Evolutionary conservation across 2,113 vertebrate species (phyloP).

Genomic region (Pandion haliaetus): DNA sequence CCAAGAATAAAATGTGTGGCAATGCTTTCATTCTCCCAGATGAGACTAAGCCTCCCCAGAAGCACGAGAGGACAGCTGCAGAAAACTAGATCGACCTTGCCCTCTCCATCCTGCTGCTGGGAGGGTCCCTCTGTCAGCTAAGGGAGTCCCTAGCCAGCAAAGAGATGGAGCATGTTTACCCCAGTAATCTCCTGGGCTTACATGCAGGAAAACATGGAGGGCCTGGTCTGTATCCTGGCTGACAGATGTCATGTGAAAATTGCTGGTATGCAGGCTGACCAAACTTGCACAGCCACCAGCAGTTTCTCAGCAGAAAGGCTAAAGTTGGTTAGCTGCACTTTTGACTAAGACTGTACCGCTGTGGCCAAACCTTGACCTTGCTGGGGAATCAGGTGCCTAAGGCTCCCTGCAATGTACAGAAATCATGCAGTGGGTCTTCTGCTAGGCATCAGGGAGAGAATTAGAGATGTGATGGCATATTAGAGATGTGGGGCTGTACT

Average conservation of each 20-base stretch:
- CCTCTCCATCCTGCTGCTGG: not conserved
- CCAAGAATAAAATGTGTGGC: not conserved
- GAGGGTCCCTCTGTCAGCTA: not conserved
- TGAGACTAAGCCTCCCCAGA: not conserved
- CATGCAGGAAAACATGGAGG: not conserved
- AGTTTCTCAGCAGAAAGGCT: not conserved
- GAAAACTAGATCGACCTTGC: not conserved
- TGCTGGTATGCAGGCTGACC: accelerated
- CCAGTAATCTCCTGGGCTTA: not conserved
- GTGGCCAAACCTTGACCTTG: not conserved
- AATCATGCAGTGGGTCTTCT: not conserved
- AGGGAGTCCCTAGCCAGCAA: not conserved
- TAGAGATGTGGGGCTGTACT: not conserved
- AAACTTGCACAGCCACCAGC: not conserved
- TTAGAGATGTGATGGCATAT: not conserved
- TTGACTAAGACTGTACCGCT: not conserved
- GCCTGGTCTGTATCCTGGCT: not conserved
- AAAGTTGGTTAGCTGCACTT: not conserved
- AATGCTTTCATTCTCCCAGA: not conserved
- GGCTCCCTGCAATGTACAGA: not conserved
- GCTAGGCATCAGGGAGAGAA: not conserved
- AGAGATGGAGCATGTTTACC: not conserved
- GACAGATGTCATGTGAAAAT: not conserved
- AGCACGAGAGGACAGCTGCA: not conserved
- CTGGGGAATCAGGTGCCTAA: not conserved